Evolutionary conservation across 2,888 invertebrate genomes (phyloP).

Genomic region (Monopis laevigella): DNA sequence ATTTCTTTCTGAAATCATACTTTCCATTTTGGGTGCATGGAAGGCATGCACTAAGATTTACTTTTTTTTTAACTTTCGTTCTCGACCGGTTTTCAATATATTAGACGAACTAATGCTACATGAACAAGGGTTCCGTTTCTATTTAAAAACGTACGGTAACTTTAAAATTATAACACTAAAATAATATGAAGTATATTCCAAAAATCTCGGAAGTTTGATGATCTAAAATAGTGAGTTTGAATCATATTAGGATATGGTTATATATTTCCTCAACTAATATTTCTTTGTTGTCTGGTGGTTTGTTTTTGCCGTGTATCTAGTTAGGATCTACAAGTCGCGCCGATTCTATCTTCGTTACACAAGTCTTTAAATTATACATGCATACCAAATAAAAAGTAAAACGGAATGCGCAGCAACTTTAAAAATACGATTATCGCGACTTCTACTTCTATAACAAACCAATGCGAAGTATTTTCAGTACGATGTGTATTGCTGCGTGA

Average conservation of each 20-base stretch:
- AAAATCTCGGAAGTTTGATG: no score
- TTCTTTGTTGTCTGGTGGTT: not conserved
- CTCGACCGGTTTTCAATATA: no score
- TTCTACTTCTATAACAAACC: slow-evolving; percentile 17
- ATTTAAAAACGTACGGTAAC: no score
- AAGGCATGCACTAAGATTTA: no score
- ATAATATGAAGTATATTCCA: no score
- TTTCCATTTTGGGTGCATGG: no score
- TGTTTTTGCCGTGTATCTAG: not conserved
- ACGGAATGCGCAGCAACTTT: slow-evolving; percentile 40
- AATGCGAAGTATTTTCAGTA: slow-evolving; percentile 21
- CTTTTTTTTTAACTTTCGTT: no score
- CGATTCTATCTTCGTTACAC: slow-evolving; percentile 4
- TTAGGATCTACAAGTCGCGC: slow-evolving; percentile 1
- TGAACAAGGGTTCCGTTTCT: no score
- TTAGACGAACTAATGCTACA: no score
- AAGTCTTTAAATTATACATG: not conserved
- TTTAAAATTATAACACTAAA: no score
- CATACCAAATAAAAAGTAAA: slow-evolving; percentile 29
- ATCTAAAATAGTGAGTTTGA: no score
- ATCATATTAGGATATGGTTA: not conserved
- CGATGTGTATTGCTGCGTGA: slow-evolving; percentile 35
- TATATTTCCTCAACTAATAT: not conserved
- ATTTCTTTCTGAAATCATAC: no score
- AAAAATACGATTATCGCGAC: slow-evolving; percentile 46